Base-by-base conservation (phyloP, 2,113 vertebrate genomes). In the Scopus umbretta region DNA sequence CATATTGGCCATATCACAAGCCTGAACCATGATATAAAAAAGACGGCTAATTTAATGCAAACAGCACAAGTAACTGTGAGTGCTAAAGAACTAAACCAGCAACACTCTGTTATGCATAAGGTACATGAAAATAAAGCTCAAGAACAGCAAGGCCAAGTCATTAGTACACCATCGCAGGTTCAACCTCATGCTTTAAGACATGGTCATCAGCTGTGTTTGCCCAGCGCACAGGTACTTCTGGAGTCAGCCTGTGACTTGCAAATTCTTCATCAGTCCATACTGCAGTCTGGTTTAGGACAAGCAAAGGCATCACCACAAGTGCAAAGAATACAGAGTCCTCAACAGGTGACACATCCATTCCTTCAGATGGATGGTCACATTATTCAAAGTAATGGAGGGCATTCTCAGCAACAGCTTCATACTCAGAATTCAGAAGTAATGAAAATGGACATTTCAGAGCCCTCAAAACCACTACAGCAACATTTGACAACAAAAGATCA, bases 261-360 rank as follows among this genome's bases (percentile, higher is more conserved):
- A 79, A 99, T 99, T 89, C 98, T 99, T 83, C 99, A 99, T 89
- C 99, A 99, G 94, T 98, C 99, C 55, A 97, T 99, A 59, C 91
- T 99, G 53, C 98, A 99, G 50, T 97, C 98, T 1, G 95, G 97
- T 78, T 98, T 99, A 87, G 98, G 98, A 81, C 97, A 98, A 83
- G 98, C 98, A 85, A 99, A 99, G 95, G 43, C 97, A 27, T 96
- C 98, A 4, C 93, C 98, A 1, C 98, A 99, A 95, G 97, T 98
- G 86, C 99, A 99, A 40, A 98, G 98, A 66, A 98, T 99, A 87
- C 98, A 98, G 59, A 98, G 98, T 88, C 98, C 98, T 94, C 98
- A 98, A 22, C 98, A 98, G 70, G 97, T 98, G 75, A 88, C 98
- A 6, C 98, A 98, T 72, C 99, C 99, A 5, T 99, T 99, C 95